Evolutionary conservation across 2,797 vertebrate genomes (phyloP).

Genomic region (Ptychobarbus kaznakovi): DNA sequence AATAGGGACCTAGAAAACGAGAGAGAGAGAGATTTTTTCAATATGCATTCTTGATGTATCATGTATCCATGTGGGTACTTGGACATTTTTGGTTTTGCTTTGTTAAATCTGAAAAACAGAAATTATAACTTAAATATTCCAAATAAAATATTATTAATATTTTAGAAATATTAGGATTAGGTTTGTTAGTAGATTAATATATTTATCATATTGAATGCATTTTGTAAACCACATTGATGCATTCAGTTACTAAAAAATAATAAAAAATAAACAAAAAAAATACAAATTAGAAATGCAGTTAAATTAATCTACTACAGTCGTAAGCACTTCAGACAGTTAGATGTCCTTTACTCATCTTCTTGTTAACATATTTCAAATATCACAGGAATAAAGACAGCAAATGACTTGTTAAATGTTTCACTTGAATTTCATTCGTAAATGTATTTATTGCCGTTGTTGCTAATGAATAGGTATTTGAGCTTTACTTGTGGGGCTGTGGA

Average conservation of each 20-base stretch:
- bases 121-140: background rate
- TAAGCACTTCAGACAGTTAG: background rate
- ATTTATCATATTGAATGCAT: background rate
- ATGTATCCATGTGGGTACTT: background rate
- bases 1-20: constrained; percentile 29
- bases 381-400: background rate
- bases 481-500: background rate
- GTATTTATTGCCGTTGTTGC: background rate
- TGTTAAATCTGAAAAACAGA: background rate
- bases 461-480: background rate
- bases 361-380: background rate
- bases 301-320: too few relatives aligned
- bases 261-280: background rate
- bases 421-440: background rate
- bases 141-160: background rate
- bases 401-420: background rate
- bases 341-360: too few relatives aligned
- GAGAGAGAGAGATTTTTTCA: background rate
- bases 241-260: background rate
- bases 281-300: too few relatives aligned
- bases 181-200: background rate
- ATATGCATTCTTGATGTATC: background rate
- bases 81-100: background rate
- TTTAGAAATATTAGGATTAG: background rate
- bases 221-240: background rate